Evolutionary conservation across 2,888 invertebrate genomes (phyloP), one percentile per base, ranked within the genome.

Genomic region (Epinotia brunnichana): DNA sequence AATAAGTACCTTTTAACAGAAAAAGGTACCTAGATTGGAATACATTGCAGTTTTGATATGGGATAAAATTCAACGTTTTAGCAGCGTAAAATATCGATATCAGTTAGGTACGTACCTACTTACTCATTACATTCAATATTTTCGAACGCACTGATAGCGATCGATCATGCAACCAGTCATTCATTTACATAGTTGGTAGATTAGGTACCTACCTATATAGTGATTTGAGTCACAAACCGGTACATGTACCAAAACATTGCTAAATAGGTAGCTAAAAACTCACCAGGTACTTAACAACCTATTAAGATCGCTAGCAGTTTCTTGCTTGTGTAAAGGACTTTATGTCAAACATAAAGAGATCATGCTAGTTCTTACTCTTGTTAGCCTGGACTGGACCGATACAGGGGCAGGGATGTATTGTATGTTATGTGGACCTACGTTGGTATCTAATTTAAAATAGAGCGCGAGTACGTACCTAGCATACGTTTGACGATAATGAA

Each of bases 401-500:
- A 35, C 35, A 35, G 35, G 35, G 35, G 7, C 35, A 35, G 35
- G 9, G 35, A 9, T 9, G 9, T 35, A 35, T 29, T 35, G 9
- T 35, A 9, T 35, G 7, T 9, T 35, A 35, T 35, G 35, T 59
- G n/a, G 35, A 59, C 35, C 35, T 10, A 19, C 17, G 41, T n/a
- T 17, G 39, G 13, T 19, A 60, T 5, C 10, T 60, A 60, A n/a
- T 35, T 19, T 39, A 60, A n/a, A 19, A 39, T 39, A 39, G 41
- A 41, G 19, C 11, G 59, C 67, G 48, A 61, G 53, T 21, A 48
- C 4, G 61, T 53, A 51, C 56, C 19, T 29, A 62, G 56, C 64
- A 53, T 60, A 11, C 19, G 57, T 59, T 51, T 70, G 74, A 80
- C 81, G 77, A 81, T 80, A 82, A 79, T 79, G 80, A 76, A 78